Percentiles rank a stretch among this genome's conserved stretches.
phyloP scores from a whole-genome alignment of 2,797 vertebrate genomes.

The Mus caroli region DNA sequence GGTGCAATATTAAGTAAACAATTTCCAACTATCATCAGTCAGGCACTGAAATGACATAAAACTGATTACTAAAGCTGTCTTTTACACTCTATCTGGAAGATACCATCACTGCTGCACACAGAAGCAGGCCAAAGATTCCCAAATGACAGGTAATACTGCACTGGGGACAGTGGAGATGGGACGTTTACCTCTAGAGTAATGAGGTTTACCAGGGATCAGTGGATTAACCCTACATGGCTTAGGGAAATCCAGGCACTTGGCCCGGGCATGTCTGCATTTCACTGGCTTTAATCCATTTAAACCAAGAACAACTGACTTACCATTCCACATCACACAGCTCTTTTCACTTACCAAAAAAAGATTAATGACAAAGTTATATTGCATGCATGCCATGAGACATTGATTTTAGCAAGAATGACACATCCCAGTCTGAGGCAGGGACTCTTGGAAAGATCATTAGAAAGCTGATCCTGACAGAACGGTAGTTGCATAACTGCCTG shows the following conservation, averaged over 20 bases:
- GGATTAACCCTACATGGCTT: slow-evolving; percentile 38
- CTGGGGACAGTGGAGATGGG: background rate
- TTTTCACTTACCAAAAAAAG: too few relatives aligned
- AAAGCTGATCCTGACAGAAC: background rate
- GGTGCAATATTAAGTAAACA: background rate
- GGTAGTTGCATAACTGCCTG: background rate
- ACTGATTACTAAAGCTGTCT: background rate
- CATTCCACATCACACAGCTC: background rate
- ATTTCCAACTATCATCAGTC: background rate
- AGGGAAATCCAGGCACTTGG: slow-evolving; percentile 25
- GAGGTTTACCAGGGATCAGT: slow-evolving; percentile 44
- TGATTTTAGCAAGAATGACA: slow-evolving; percentile 5
- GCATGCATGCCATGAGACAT: background rate
- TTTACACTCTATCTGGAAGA: background rate
- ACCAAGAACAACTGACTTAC: background rate
- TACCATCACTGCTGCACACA: background rate
- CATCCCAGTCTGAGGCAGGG: background rate
- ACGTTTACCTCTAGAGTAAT: background rate
- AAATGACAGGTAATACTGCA: background rate
- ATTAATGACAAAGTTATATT: slow-evolving; percentile 42
- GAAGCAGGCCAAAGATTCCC: background rate
- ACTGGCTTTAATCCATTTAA: background rate
- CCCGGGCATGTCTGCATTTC: background rate
- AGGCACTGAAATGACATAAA: background rate
- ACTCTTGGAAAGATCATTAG: background rate